phyloP scores from a whole-genome alignment of 2,888 invertebrate genomes.

The Noctuana brunneofusca region DNA sequence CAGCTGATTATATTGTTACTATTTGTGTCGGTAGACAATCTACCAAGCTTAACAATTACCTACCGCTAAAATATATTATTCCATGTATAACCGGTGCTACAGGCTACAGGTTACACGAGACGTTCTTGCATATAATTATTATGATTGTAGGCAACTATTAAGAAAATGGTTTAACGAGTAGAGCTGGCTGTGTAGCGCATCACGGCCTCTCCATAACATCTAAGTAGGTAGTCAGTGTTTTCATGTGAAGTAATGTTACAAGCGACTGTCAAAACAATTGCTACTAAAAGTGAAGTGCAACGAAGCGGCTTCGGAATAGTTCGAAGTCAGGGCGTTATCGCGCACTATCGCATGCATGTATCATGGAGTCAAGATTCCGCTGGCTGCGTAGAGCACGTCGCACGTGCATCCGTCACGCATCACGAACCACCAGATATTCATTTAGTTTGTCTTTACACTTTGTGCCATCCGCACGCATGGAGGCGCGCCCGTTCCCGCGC shows the following conservation, averaged over 20 bases:
- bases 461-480: conserved; percentile 69
- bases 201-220: too few species aligned
- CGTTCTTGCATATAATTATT: background rate
- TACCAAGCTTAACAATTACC: conserved; percentile 1
- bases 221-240: too few species aligned
- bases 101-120: background rate
- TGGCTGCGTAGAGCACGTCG: conserved; percentile 52
- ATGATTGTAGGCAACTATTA: background rate
- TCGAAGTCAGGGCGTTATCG: conserved; percentile 28
- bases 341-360: conserved; percentile 34
- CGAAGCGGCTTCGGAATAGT: conserved; percentile 6
- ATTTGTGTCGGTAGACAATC: background rate
- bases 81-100: background rate
- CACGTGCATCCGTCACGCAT: conserved; percentile 79
- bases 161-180: conserved; percentile 1
- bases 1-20: background rate
- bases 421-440: conserved; percentile 72
- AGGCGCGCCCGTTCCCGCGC: conserved; percentile 59
- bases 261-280: conserved; percentile 27
- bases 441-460: conserved; percentile 73
- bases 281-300: conserved; percentile 29
- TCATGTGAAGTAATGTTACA: conserved; percentile 25
- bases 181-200: conserved; percentile 7
- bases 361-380: conserved; percentile 44
- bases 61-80: background rate